Evolutionary conservation across 1,140 invertebrate species (phyloP).

Genomic region (Megalopta genalis): DNA sequence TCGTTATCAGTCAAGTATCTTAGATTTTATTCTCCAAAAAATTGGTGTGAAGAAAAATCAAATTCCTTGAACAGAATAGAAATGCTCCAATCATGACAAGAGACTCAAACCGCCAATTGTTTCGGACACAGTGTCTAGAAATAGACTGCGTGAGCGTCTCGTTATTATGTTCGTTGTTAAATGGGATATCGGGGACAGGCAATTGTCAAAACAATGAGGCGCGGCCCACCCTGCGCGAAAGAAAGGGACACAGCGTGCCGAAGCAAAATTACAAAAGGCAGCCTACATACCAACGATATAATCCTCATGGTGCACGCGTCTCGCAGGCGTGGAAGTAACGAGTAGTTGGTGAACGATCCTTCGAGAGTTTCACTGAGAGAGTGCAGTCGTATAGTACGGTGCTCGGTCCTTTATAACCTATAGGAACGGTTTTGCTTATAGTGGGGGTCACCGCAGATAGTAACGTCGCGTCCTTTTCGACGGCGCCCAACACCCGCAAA

Average conservation of each 20-base stretch:
- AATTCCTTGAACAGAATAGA: no score
- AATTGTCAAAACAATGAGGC: not conserved
- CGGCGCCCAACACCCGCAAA: slow-evolving; percentile 51
- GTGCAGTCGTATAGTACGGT: slow-evolving; percentile 76
- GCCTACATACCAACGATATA: slow-evolving; percentile 75
- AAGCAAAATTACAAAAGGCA: not conserved
- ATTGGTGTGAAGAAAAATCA: no score
- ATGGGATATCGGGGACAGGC: no score
- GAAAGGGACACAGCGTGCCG: not conserved
- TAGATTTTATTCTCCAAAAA: no score
- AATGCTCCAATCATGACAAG: no score
- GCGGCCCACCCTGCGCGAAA: not conserved
- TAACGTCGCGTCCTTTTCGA: slow-evolving; percentile 45
- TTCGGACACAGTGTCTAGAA: not conserved
- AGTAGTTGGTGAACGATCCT: slow-evolving; percentile 68
- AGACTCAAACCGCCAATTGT: not conserved
- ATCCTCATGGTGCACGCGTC: slow-evolving; percentile 75
- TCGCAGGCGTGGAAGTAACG: slow-evolving; percentile 34
- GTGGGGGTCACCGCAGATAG: slow-evolving; percentile 65
- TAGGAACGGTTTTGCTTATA: slow-evolving; percentile 68
- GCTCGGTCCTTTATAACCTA: slow-evolving; percentile 80
- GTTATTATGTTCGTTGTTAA: not conserved
- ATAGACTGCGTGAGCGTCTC: not conserved
- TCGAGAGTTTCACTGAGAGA: slow-evolving; percentile 79
- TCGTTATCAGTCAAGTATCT: no score